These are phyloP conservation scores for Drosophila tani DNA, from an alignment of 1,140 invertebrate genomes.

Conservation along the genomic window DNA sequence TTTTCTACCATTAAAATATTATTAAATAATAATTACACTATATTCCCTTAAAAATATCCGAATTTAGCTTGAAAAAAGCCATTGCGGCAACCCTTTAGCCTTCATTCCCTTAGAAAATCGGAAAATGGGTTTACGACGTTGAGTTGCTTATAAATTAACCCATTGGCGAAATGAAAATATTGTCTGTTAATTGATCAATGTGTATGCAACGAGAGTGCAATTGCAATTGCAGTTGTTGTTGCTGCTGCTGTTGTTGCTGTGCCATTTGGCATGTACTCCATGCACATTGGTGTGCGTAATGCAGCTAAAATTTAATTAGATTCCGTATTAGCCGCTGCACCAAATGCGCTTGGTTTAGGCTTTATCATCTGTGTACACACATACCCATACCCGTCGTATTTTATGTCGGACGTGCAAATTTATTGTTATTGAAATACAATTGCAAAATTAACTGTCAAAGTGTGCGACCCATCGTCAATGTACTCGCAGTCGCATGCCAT, in stretches of 20 bases:
- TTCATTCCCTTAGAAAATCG: constrained; percentile 6
- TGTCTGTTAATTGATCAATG: constrained; percentile 85
- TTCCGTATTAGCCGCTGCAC: constrained; percentile 67
- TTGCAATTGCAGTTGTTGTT: constrained; percentile 11
- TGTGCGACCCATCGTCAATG: constrained; percentile 76
- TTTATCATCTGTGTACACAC: constrained; percentile 30
- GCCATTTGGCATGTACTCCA: constrained; percentile 28
- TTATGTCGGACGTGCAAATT: constrained; percentile 76
- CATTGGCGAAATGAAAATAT: constrained; percentile 84
- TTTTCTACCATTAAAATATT: background rate
- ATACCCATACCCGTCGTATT: constrained; percentile 43
- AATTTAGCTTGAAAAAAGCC: constrained; percentile 3
- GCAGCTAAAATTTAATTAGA: constrained; percentile 82
- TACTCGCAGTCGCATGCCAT: constrained; percentile 60
- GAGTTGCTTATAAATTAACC: constrained; percentile 84
- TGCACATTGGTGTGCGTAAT: constrained; percentile 34
- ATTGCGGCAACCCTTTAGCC: background rate
- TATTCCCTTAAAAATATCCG: background rate
- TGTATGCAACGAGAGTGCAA: constrained; percentile 74
- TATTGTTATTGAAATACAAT: constrained; percentile 85
- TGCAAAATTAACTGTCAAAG: constrained; percentile 85
- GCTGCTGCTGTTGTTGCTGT: constrained; percentile 18
- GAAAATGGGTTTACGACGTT: constrained; percentile 42
- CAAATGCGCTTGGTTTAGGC: constrained; percentile 57
- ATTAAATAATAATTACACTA: background rate